A percentile compares a stretch with the other conserved stretches of the same genome.
phyloP scores from a whole-genome alignment of 2,113 vertebrate genomes.

The Arizona elegans region DNA sequence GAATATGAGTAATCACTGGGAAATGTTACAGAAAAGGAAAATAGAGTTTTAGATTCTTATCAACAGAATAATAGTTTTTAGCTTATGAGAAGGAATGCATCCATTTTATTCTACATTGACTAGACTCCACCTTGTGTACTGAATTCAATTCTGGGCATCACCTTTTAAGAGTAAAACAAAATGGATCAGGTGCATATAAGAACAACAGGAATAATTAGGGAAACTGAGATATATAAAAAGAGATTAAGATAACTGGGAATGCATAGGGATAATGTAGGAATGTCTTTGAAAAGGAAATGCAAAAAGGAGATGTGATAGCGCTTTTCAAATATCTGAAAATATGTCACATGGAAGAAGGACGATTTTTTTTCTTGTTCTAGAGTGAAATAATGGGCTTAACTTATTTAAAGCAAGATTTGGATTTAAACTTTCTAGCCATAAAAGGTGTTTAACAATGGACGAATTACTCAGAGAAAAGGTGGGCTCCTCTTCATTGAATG shows the following conservation, averaged over 20 bases:
- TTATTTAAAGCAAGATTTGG: background rate
- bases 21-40: background rate
- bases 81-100: background rate
- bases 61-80: background rate
- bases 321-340: background rate
- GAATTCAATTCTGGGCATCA: background rate
- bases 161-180: background rate
- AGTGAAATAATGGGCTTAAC: background rate
- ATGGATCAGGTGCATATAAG: background rate
- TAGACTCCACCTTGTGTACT: background rate
- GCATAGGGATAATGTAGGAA: background rate
- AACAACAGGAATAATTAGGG: background rate
- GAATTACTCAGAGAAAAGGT: background rate
- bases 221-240: background rate
- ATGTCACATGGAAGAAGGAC: background rate
- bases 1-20: background rate
- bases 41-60: background rate
- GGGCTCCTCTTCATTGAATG: background rate
- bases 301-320: background rate
- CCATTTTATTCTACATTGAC: background rate
- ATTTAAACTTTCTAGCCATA: background rate
- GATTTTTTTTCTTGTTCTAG: background rate
- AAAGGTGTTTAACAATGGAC: background rate
- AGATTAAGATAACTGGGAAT: background rate
- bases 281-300: background rate